phyloP scores from a whole-genome alignment of 2,888 invertebrate species.

The Incurvaria masculella region DNA sequence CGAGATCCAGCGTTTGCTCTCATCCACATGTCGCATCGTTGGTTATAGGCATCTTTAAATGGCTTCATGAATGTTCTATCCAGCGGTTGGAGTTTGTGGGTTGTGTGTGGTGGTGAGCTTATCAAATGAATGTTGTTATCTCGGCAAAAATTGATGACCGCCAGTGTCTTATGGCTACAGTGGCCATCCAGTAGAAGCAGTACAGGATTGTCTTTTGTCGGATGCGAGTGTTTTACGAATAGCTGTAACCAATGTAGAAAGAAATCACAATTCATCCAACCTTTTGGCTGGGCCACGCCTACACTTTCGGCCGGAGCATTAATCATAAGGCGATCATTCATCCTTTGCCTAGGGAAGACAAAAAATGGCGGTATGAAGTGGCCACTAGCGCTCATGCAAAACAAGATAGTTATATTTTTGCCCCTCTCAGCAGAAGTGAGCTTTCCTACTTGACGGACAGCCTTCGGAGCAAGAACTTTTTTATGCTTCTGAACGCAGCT shows the following conservation, averaged over 20 bases:
- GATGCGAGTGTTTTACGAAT: background rate
- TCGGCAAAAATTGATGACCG: background rate
- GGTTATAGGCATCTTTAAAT: slow-evolving; percentile 16
- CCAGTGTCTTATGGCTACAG: background rate
- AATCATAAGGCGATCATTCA: slow-evolving; percentile 14
- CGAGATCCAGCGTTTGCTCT: slow-evolving; percentile 15
- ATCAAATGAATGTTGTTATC: slow-evolving; percentile 9
- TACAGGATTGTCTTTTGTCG: background rate
- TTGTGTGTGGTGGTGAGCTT: slow-evolving; percentile 18
- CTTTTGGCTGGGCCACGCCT: background rate
- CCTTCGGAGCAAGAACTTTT: slow-evolving; percentile 16
- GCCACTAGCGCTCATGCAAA: slow-evolving; percentile 13
- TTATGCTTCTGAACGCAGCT: slow-evolving; percentile 15
- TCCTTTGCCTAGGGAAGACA: slow-evolving; percentile 15
- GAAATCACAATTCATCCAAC: background rate
- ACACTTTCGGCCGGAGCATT: slow-evolving; percentile 12
- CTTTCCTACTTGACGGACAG: slow-evolving; percentile 14
- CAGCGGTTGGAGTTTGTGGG: slow-evolving; percentile 18
- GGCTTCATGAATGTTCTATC: slow-evolving; percentile 19
- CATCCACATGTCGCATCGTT: slow-evolving; percentile 15
- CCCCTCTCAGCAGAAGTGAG: slow-evolving; percentile 17
- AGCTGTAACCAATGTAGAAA: background rate
- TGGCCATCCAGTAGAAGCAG: background rate
- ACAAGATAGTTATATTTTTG: slow-evolving; percentile 13
- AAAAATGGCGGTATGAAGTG: slow-evolving; percentile 15